These are phyloP conservation scores for Choloepus hoffmanni DNA, from an alignment of 2,113 vertebrate species.

Conservation along the genomic window DNA sequence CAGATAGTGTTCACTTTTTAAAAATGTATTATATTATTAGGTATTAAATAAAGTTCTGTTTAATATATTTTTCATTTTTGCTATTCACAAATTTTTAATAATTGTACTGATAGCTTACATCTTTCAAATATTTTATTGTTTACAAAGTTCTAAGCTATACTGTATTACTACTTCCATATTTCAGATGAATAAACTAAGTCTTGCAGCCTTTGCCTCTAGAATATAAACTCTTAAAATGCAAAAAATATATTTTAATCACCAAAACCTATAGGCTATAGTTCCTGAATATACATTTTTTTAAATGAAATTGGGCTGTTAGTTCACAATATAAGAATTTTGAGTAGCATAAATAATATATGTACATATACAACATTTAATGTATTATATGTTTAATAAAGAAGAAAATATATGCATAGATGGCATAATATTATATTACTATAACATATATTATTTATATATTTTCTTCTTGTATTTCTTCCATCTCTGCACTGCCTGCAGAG, in stretches of 20 bases:
- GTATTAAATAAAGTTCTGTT: not conserved
- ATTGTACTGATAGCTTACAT: not conserved
- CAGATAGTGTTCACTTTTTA: not conserved
- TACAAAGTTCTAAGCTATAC: not conserved
- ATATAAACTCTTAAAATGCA: not conserved
- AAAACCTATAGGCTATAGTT: not conserved
- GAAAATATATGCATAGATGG: not conserved
- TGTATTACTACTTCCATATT: not conserved
- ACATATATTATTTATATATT: not conserved
- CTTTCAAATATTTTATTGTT: constrained; percentile 5
- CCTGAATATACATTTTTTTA: not conserved
- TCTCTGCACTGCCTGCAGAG: not conserved
- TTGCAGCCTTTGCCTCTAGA: not conserved
- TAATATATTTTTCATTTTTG: not conserved
- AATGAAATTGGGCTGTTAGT: not conserved
- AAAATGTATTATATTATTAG: not conserved
- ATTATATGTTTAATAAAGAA: not conserved
- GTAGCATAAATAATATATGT: not conserved
- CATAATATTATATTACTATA: not conserved
- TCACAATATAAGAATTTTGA: not conserved
- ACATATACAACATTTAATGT: not conserved
- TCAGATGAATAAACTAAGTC: not conserved
- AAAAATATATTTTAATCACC: not conserved
- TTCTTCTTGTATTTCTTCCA: not conserved
- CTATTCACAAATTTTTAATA: not conserved